Evolutionary conservation across 2,888 invertebrate genomes (phyloP), one percentile per base, ranked within the genome.

Genomic region (Phengaris alcon): DNA sequence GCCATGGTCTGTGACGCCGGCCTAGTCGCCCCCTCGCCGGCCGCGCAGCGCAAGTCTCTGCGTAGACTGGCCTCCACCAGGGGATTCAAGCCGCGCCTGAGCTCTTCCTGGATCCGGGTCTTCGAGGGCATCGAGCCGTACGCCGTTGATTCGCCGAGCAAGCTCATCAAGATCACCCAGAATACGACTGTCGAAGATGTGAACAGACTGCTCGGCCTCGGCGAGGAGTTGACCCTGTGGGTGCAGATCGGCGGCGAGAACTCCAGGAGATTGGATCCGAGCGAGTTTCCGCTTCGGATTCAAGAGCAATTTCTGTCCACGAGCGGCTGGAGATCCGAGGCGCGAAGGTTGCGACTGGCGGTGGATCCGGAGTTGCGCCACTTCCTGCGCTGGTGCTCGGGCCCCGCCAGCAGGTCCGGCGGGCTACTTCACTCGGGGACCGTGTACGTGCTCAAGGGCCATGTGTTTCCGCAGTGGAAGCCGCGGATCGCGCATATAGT

Each of bases 401-500:
- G 95, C 9, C 95, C 95, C 35, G 90, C 94, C 44, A 89, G 90
- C 0, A 89, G 92, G 3, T 88, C 91, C 10, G 87, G 93, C 64
- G 94, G 90, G 57, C 87, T 91, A 6, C 79, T 88, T 15, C 85
- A 85, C 54, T 93, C 95, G 75, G 92, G 94, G 48, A 94, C 94
- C 75, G 86, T 95, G 70, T 90, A 95, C 79, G 93, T 96, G 70
- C 86, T 96, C 74, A 96, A 96, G 85, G 95, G 95, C 70, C 93
- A 95, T 79, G 96, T 95, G 73, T 95, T 95, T 80, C 95, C 96
- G 59, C 95, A 95, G 84, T 96, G 95, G 95, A 95, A 95, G 84
- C 91, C 94, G 75, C 90, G 95, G 79, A 91, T 94, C 52, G 91
- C 95, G 55, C 94, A 95, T 79, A 88, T 95, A 76, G 90, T 95